Base-by-base conservation (phyloP, 2,888 invertebrate species). In the Gnatocerus cornutus region DNA sequence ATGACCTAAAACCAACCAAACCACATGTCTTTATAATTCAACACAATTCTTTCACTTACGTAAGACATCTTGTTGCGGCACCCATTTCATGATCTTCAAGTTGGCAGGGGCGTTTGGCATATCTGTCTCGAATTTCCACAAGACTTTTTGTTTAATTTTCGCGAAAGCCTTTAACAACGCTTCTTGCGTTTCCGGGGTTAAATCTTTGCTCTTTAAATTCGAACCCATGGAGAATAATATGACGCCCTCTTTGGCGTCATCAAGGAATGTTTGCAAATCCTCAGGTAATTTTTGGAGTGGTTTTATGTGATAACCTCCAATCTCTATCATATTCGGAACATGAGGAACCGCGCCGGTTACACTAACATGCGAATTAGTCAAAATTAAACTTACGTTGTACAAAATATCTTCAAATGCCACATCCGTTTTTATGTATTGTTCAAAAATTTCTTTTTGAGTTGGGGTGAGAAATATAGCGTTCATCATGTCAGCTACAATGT, bases 81-180 rank as follows among this genome's bases (percentile, higher is more conserved):
- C 75, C 86, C 86, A 87, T 66, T 84, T 83, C 9, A 69, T 65
- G 3, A 84, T 73, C 71, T 81, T 81, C 0, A 88, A 81, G 71
- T 86, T 86, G 9, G 76, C 67, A 0, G 84, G 83, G 73, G 82
- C 76, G 13, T 77, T 78, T 1, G 81, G 76, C 29, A 84, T 74
- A 3, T 83, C 56, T 0, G 80, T 81, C 21, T 68, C 68, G 29
- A 61, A 91, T 82, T 91, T 91, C 90, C 90, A 90, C 14, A 91
- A 76, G 0, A 91, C 87, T 1, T 86, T 87, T 69, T 90, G 88
- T 69, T 90, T 89, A 0, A 90, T 74, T 67, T 84, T 85, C 1
- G 86, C 83, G 55, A 91, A 88, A 3, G 87, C 87, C 61, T 88
- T 87, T 8, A 88, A 81, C 27, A 91, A 86, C 1, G 84, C 86